Evolutionary conservation across 2,113 vertebrate genomes (phyloP).

Genomic region (Mesoclemmys tuberculata): DNA sequence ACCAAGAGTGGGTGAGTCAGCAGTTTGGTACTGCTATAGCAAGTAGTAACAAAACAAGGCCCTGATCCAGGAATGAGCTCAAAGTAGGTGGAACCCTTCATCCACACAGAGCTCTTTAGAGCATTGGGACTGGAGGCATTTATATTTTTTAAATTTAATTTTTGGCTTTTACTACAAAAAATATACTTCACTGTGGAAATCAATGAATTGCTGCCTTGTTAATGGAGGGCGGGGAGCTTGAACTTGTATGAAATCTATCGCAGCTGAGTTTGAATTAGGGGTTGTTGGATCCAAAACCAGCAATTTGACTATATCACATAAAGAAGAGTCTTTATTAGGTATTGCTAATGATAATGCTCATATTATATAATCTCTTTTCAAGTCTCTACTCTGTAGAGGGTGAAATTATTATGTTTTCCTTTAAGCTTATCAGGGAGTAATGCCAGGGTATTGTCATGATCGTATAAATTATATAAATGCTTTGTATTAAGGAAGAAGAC

Average conservation of each 20-base stretch:
- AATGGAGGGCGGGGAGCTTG: too few relatives aligned
- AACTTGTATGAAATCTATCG: too few relatives aligned
- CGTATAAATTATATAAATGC: too few relatives aligned
- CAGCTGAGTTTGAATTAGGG: too few relatives aligned
- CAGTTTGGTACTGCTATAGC: slow-evolving; percentile 58
- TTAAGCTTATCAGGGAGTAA: background rate
- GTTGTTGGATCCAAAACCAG: too few relatives aligned
- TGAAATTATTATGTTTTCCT: background rate
- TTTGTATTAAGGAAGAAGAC: too few relatives aligned
- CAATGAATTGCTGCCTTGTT: too few relatives aligned
- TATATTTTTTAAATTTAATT: too few relatives aligned
- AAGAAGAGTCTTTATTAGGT: background rate
- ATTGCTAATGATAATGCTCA: background rate
- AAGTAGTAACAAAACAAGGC: slow-evolving; percentile 44
- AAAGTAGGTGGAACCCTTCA: slow-evolving; percentile 23
- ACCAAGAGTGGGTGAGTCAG: slow-evolving; percentile 51
- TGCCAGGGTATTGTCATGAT: too few relatives aligned
- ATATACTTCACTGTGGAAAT: too few relatives aligned
- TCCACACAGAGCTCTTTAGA: background rate
- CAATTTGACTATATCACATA: too few relatives aligned
- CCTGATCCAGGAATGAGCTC: slow-evolving; percentile 51
- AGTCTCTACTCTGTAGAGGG: background rate
- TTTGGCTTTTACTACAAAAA: too few relatives aligned
- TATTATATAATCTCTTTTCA: background rate
- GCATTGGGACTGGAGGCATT: background rate